Conservation (phyloP, 2,888 invertebrate species). For the Papilio elwesi region DNA sequence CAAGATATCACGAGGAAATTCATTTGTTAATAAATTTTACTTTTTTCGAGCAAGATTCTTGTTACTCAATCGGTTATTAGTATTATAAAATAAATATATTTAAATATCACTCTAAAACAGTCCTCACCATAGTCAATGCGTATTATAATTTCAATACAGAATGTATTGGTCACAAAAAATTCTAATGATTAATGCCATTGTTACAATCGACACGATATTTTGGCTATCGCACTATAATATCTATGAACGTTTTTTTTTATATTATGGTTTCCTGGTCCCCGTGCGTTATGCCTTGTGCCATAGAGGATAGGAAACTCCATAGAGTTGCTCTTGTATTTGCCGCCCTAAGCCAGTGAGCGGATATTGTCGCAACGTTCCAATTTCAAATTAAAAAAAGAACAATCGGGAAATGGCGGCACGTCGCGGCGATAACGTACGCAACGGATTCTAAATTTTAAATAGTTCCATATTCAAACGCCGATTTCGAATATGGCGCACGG, state of each 20-base stretch:
- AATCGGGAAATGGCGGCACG: constrained; percentile 81
- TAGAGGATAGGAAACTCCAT: not conserved
- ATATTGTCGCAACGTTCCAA: constrained; percentile 46
- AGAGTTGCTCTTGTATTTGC: constrained; percentile 3
- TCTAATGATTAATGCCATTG: constrained; percentile 28
- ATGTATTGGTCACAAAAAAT: constrained; percentile 23
- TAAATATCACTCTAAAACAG: not conserved
- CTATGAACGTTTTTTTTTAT: constrained; percentile 21
- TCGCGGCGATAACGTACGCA: constrained; percentile 80
- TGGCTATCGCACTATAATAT: constrained; percentile 22
- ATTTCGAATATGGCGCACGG: constrained; percentile 79
- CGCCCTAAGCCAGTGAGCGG: constrained; percentile 34
- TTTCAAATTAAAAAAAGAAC: constrained; percentile 66
- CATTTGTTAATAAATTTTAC: too few species aligned
- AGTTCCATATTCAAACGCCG: constrained; percentile 80
- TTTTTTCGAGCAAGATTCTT: too few species aligned
- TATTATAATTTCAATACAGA: constrained; percentile 21
- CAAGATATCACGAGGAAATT: too few species aligned
- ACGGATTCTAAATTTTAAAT: constrained; percentile 84
- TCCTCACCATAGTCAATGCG: constrained; percentile 7
- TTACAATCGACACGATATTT: constrained; percentile 26
- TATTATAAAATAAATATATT: too few species aligned
- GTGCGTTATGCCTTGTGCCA: not conserved
- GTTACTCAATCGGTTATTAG: too few species aligned
- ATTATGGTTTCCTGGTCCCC: constrained; percentile 16